Conservation (phyloP, 2,888 invertebrate genomes). For the Agonopterix subpropinquella region DNA sequence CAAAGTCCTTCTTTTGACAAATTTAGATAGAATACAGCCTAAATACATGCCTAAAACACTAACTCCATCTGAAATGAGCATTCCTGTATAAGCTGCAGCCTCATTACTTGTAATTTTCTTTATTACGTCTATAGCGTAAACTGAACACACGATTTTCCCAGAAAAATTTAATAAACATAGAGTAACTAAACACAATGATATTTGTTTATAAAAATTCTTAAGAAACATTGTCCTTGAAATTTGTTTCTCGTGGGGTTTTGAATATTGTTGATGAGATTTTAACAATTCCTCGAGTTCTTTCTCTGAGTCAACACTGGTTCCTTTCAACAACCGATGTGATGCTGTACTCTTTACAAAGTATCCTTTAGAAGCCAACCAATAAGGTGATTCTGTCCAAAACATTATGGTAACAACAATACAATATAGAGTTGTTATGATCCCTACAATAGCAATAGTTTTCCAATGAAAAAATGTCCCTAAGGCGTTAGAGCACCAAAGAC, state of each 20-base stretch:
- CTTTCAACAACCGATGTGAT: neutral
- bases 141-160: conserved; percentile 14
- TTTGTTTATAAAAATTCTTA: neutral
- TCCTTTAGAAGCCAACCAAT: conserved; percentile 16
- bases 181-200: neutral
- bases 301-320: conserved; percentile 8
- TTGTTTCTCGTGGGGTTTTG: neutral
- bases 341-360: conserved; percentile 9
- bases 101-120: conserved; percentile 15
- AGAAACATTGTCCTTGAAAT: neutral
- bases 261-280: neutral
- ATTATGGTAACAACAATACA: conserved; percentile 7
- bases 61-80: conserved; percentile 18
- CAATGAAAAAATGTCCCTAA: conserved; percentile 17
- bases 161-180: conserved; percentile 8
- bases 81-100: conserved; percentile 14
- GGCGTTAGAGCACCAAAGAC: conserved; percentile 15
- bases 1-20: conserved; percentile 10
- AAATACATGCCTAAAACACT: conserved; percentile 13
- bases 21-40: conserved; percentile 10
- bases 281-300: conserved; percentile 8
- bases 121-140: conserved; percentile 18
- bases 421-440: neutral
- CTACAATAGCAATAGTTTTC: conserved; percentile 6
- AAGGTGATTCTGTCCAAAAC: conserved; percentile 16